Evolutionary conservation across 2,888 invertebrate genomes (phyloP), one percentile per base, ranked within the genome.

Genomic region (Lepidocyrtinus sp.): DNA sequence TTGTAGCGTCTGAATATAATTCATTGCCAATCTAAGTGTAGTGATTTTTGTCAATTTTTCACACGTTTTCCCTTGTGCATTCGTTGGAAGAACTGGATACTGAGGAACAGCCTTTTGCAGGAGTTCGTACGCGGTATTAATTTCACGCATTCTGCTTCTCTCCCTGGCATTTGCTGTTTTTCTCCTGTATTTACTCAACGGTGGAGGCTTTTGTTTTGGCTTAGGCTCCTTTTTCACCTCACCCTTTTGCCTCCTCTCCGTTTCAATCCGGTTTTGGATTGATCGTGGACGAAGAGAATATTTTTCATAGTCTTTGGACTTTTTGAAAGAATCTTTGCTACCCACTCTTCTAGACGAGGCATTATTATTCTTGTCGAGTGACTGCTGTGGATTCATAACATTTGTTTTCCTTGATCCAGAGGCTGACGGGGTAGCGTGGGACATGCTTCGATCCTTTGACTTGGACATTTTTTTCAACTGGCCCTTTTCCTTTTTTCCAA

Each of bases 91-190:
- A 55, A 82, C 75, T 73, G 64, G 89, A 87, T 79, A 88, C 21
- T 87, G 87, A 0, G 96, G 96, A 12, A 97, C 93, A 24, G 93
- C 94, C 17, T 92, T 91, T 24, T 95, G 91, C 7, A 97, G 90
- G 0, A 93, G 91, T 88, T 96, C 96, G 89, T 96, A 97, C 0
- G 96, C 96, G 81, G 92, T 91, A 89, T 97, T 97, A 86, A 97
- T 96, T 88, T 96, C 96, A 67, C 94, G 91, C 96, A 96, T 96
- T 75, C 96, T 91, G 85, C 93, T 93, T 36, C 96, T 89, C 88
- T 97, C 96, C 27, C 96, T 90, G 0, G 96, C 95, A 90, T 96
- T 97, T 15, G 96, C 96, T 0, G 96, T 96, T 90, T 95, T 95
- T 87, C 96, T 91, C 25, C 96, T 90, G 90, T 96, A 96, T 89